phyloP scores from a whole-genome alignment of 2,797 vertebrate genomes.

The Acanthurus lineatus region DNA sequence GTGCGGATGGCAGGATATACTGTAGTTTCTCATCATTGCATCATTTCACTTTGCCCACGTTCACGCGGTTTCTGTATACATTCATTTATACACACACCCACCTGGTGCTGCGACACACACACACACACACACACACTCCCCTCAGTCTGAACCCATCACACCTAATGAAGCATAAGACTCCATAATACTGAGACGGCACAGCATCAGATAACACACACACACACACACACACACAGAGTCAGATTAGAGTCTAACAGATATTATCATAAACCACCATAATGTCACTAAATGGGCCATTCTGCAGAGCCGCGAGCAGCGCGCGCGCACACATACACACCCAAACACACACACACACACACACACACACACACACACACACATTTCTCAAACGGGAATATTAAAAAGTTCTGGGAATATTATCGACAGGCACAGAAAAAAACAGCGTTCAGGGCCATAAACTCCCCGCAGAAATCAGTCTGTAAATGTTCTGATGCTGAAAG shows the following conservation, averaged over 20 bases:
- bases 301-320: no score
- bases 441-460: background rate
- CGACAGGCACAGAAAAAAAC: background rate
- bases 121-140: background rate
- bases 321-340: no score
- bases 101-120: background rate
- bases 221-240: background rate
- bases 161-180: no score
- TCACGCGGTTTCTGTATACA: background rate
- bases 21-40: background rate
- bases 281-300: background rate
- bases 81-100: background rate
- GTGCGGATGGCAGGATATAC: fast-evolving
- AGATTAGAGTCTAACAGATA: background rate
- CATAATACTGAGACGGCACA: background rate
- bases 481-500: no score
- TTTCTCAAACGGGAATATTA: background rate
- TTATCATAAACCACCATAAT: background rate
- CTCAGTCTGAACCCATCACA: background rate
- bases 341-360: background rate
- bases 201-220: background rate
- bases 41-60: no score
- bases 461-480: background rate
- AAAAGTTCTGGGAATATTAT: no score
- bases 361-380: background rate